Evolutionary conservation across 2,797 vertebrate species (phyloP), one percentile per base, ranked within the genome.

Genomic region (Fundulus diaphanus): DNA sequence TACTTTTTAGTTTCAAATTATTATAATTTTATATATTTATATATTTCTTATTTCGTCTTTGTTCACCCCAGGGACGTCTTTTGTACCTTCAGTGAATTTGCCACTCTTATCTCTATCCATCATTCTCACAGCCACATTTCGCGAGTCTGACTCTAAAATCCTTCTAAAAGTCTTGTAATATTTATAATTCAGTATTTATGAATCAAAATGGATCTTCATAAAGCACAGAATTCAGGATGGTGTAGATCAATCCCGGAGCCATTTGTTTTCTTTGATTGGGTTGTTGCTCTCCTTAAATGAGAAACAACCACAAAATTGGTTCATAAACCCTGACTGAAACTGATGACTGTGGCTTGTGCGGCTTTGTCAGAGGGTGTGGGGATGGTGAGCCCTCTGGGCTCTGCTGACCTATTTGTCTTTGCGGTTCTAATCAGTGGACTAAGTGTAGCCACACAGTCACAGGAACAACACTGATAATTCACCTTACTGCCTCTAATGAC

Each of bases 341-440:
- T 24, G 7, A 61, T 35, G 33, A 65, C 33, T 65, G 20, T 65
- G 59, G 35, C 33, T 24, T 24, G 20, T 40, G 61, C 40, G 61
- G 37, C 20, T 65, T 15, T 65, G 61, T 65, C 22, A 12, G 35
- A 0, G 3, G 4, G 35, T 42, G 22, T 65, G 61, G 61, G 1
- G 8, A 40, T 7, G 22, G 61, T 1, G 22, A 42, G 24, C 61
- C 61, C 61, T 42, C 35, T n/a, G 37, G 61, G 61, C 35, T 42
- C 61, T 65, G 37, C 80, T 91, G 92, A 82, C 90, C 90, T 91
- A 87, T 88, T 88, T 91, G 85, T 78, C 87, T 89, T 87, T 91
- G 83, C 76, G 81, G 81, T 87, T 79, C 80, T 89, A 90, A 91
- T 92, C 90, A 88, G 81, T 78, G 5, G 2, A 42, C 61, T 65